Evolutionary conservation across 2,113 vertebrate species (phyloP).

Genomic region (Emydocephalus ijimae): DNA sequence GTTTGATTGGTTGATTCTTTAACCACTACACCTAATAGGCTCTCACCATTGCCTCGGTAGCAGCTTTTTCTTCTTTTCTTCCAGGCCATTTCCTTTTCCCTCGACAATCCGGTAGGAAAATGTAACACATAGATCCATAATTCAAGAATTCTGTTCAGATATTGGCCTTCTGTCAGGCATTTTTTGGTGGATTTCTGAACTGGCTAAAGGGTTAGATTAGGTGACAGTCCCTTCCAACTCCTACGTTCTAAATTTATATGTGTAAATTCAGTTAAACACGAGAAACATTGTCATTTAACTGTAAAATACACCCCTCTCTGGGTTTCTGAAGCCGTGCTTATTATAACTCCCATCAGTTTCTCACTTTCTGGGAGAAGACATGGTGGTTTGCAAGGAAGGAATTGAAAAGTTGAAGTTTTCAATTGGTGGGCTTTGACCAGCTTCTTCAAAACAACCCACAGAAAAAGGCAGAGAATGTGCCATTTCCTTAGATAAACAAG

Average conservation of each 20-base stretch:
- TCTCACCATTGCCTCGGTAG: background rate
- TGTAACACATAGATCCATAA: background rate
- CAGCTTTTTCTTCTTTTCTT: background rate
- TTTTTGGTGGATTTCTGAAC: background rate
- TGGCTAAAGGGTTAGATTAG: background rate
- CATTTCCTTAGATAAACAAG: constrained; percentile 61
- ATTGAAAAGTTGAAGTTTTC: constrained; percentile 42
- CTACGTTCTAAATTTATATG: background rate
- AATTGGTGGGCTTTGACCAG: constrained; percentile 64
- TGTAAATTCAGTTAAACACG: background rate
- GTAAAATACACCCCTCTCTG: background rate
- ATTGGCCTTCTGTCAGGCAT: background rate
- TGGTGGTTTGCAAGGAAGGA: constrained; percentile 71
- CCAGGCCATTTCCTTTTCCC: background rate
- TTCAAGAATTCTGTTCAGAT: background rate
- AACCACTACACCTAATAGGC: too few relatives aligned
- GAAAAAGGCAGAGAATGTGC: constrained; percentile 56
- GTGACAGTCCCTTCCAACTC: background rate
- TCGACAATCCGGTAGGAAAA: background rate
- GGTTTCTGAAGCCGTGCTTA: constrained; percentile 69
- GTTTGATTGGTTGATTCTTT: too few relatives aligned
- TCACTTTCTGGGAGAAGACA: constrained; percentile 72
- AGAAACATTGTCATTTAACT: background rate
- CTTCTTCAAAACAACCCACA: constrained; percentile 63
- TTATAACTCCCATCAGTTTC: constrained; percentile 60